Evolutionary conservation across 2,113 vertebrate species (phyloP).

Genomic region (Myxocyprinus asiaticus): DNA sequence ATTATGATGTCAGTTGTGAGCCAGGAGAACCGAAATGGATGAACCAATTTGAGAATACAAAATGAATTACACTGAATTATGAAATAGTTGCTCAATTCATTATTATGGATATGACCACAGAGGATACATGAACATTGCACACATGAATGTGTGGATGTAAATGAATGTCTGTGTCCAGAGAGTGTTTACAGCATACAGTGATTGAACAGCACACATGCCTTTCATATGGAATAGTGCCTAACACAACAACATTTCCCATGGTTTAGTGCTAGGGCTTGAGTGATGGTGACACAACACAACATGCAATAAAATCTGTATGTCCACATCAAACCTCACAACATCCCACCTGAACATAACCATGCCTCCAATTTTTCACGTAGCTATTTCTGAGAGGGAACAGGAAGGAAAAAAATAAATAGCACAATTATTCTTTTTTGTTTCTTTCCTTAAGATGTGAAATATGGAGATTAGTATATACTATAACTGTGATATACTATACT

Average conservation of each 20-base stretch:
- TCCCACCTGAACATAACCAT: conserved; percentile 59
- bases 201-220: conserved; percentile 22
- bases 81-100: not conserved
- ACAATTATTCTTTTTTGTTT: not conserved
- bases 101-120: not conserved
- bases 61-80: not conserved
- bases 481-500: no score
- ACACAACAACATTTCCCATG: conserved; percentile 42
- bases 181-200: not conserved
- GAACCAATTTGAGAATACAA: not conserved
- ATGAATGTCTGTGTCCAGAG: no score
- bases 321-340: conserved; percentile 56
- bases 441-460: no score
- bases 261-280: conserved; percentile 20
- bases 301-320: conserved; percentile 60
- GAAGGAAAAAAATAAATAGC: conserved; percentile 29
- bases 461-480: no score
- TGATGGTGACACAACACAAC: conserved; percentile 57
- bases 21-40: not conserved
- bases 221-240: not conserved
- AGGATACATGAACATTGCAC: no score
- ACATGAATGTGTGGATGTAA: no score
- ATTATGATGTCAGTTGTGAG: not conserved
- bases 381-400: conserved; percentile 44
- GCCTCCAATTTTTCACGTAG: conserved; percentile 46